A percentile compares a stretch with the other conserved stretches of the same genome.
phyloP scores from a whole-genome alignment of 2,113 vertebrate genomes.

The Miniopterus natalensis region DNA sequence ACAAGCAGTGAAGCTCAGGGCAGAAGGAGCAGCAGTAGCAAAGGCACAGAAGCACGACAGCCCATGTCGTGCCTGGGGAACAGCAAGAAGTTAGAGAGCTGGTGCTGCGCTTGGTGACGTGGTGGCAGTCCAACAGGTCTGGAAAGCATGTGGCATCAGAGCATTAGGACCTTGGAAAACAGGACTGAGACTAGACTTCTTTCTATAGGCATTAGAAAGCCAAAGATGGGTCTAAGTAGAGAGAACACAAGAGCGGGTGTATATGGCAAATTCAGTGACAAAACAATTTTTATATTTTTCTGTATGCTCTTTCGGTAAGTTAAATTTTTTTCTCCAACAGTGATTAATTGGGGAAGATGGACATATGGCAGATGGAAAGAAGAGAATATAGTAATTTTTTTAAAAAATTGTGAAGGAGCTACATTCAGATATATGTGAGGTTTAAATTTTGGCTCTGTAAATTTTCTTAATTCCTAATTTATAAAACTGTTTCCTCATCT shows the following conservation, averaged over 20 bases:
- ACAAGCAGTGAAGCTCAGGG: not conserved
- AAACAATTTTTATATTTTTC: not conserved
- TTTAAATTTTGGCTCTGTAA: not conserved
- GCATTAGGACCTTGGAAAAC: not conserved
- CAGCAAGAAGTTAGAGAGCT: not conserved
- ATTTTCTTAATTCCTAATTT: not conserved
- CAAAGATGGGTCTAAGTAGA: not conserved
- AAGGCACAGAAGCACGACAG: not conserved
- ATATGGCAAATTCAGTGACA: not conserved
- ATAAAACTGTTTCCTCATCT: not conserved
- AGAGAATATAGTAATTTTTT: not conserved
- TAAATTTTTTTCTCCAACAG: not conserved
- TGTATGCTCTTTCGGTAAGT: not conserved
- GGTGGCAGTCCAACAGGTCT: not conserved
- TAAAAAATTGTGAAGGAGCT: not conserved
- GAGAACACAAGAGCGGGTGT: not conserved
- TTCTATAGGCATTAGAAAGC: not conserved
- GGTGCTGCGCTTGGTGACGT: not conserved
- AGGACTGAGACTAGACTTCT: not conserved
- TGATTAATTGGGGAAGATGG: not conserved
- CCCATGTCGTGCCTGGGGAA: not conserved
- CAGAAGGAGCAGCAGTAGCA: not conserved
- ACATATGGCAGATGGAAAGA: not conserved
- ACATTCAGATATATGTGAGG: not conserved
- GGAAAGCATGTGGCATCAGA: not conserved